Evolutionary conservation across 2,888 invertebrate genomes (phyloP).

Genomic region (Mythimna impura): DNA sequence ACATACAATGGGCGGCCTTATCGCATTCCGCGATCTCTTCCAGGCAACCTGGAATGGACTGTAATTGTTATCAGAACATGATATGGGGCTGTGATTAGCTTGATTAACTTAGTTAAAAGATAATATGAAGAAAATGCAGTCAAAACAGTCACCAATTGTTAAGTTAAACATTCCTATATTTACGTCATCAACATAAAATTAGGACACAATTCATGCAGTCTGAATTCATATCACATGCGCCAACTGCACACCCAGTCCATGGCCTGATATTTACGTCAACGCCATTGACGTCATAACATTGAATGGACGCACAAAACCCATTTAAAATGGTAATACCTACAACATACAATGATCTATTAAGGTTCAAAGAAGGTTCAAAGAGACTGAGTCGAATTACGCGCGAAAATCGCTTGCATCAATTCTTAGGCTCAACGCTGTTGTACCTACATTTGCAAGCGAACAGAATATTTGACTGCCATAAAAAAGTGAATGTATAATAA

Average conservation of each 20-base stretch:
- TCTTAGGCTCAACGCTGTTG: neutral
- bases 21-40: too few species aligned
- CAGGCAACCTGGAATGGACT: too few species aligned
- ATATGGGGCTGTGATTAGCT: too few species aligned
- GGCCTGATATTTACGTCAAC: conserved; percentile 59
- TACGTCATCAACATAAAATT: conserved; percentile 16
- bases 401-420: neutral
- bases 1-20: too few species aligned
- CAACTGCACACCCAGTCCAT: conserved; percentile 37
- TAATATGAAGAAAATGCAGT: neutral
- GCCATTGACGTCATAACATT: conserved; percentile 78
- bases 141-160: neutral
- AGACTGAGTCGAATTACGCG: neutral
- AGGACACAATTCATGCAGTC: conserved; percentile 2
- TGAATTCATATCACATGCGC: conserved; percentile 40
- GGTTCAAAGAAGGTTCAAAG: conserved; percentile 8
- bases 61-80: too few species aligned
- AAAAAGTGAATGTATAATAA: neutral
- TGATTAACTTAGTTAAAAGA: neutral
- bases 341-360: conserved; percentile 56
- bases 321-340: conserved; percentile 67
- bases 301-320: conserved; percentile 75
- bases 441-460: neutral
- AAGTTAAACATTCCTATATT: neutral
- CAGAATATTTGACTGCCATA: neutral